Evolutionary conservation across 2,113 vertebrate species (phyloP).

Genomic region (Microtus ochrogaster): DNA sequence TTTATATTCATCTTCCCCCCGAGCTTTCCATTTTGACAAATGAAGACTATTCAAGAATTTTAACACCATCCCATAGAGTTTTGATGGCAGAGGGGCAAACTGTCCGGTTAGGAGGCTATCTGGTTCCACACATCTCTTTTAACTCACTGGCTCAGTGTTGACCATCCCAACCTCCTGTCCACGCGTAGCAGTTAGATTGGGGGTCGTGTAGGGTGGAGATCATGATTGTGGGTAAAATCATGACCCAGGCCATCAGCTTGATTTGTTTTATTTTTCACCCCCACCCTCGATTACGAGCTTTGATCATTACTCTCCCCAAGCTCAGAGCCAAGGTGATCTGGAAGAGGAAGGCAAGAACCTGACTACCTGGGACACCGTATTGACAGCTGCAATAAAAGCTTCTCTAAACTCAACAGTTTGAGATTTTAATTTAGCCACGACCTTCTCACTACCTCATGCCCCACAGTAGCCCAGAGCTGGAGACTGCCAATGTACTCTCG

Average conservation of each 20-base stretch:
- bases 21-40: conserved; percentile 38
- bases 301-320: not conserved
- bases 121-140: not conserved
- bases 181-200: not conserved
- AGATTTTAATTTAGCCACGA: conserved; percentile 34
- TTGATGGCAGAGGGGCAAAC: conserved; percentile 37
- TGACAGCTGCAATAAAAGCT: not conserved
- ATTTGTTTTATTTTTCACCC: not conserved
- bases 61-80: not conserved
- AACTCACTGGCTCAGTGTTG: not conserved
- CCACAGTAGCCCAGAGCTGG: conserved; percentile 16
- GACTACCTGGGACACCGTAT: not conserved
- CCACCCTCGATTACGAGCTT: not conserved
- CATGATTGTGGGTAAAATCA: not conserved
- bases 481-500: conserved; percentile 36
- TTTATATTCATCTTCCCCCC: not conserved
- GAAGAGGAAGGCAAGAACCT: conserved; percentile 13
- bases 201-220: not conserved
- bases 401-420: not conserved
- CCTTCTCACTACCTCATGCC: conserved; percentile 38
- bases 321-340: not conserved
- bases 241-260: not conserved
- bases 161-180: not conserved
- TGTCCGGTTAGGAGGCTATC: not conserved
- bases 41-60: conserved; percentile 10